Evolutionary conservation across 2,888 invertebrate genomes (phyloP).

Genomic region (Thera obeliscata): DNA sequence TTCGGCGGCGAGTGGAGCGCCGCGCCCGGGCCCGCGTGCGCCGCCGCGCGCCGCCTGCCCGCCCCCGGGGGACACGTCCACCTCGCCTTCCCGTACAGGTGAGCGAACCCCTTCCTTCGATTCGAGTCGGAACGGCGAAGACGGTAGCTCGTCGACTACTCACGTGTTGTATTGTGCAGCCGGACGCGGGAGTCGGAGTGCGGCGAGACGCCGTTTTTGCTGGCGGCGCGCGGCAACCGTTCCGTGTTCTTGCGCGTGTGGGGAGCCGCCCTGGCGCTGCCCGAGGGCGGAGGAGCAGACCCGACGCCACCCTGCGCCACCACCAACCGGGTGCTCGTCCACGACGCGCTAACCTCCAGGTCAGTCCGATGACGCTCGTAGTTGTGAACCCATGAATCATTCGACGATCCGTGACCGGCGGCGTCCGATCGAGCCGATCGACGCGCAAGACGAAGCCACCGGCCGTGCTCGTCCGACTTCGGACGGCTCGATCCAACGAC

Average conservation of each 20-base stretch:
- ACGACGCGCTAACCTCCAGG: conserved; percentile 88
- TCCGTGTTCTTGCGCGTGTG: conserved; percentile 93
- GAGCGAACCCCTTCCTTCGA: not conserved
- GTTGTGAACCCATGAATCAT: conserved; percentile 12
- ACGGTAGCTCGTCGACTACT: not conserved
- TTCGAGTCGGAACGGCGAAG: not conserved
- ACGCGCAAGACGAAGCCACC: no score
- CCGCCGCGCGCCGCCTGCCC: conserved; percentile 54
- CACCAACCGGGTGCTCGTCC: conserved; percentile 91
- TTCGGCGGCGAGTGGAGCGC: conserved; percentile 87
- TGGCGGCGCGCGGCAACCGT: conserved; percentile 91
- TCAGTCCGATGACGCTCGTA: conserved; percentile 21
- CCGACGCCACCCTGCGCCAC: conserved; percentile 88
- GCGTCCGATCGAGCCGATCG: no score
- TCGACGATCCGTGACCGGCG: no score
- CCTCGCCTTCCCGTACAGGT: conserved; percentile 71
- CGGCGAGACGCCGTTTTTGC: conserved; percentile 90
- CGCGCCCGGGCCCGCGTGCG: conserved; percentile 51
- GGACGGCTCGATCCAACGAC: no score
- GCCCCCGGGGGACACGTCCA: conserved; percentile 63
- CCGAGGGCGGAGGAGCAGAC: conserved; percentile 86
- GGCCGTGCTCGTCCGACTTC: no score
- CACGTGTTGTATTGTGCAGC: conserved; percentile 63
- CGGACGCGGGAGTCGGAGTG: conserved; percentile 87
- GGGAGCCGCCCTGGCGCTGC: conserved; percentile 88